Evolutionary conservation across 2,113 vertebrate species (phyloP).

Genomic region (Xenopus laevis): DNA sequence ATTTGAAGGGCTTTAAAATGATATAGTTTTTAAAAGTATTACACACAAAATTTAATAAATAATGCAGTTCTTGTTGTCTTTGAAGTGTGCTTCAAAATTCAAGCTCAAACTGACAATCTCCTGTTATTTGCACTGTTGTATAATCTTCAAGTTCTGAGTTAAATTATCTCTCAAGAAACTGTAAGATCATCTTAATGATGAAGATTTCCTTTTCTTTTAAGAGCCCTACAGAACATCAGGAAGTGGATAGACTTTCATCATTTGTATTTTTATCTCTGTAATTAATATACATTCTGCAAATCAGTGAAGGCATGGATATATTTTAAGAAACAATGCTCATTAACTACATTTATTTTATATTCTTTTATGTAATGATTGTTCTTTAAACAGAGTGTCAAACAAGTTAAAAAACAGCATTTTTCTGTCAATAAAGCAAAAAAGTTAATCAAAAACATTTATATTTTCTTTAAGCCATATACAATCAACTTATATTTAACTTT

Average conservation of each 20-base stretch:
- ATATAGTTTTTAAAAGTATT: too few species aligned
- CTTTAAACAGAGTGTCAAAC: too few species aligned
- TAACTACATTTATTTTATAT: background rate
- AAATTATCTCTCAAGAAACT: slow-evolving; percentile 36
- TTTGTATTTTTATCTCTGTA: slow-evolving; percentile 33
- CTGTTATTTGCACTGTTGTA: slow-evolving; percentile 31
- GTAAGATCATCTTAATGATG: slow-evolving; percentile 33
- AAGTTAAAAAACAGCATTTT: too few species aligned
- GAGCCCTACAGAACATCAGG: slow-evolving; percentile 42
- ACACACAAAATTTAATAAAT: too few species aligned
- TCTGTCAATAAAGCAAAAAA: too few species aligned
- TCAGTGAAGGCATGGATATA: slow-evolving; percentile 1
- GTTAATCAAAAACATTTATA: too few species aligned
- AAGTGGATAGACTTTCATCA: slow-evolving; percentile 27
- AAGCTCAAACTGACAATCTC: slow-evolving; percentile 32
- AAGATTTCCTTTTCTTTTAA: slow-evolving; percentile 33
- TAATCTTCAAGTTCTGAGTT: slow-evolving; percentile 22
- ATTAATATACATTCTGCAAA: slow-evolving; percentile 33
- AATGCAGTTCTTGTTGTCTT: background rate
- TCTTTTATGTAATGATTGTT: too few species aligned
- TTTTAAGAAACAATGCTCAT: slow-evolving; percentile 9
- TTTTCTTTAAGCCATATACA: too few species aligned
- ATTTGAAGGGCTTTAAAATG: too few species aligned
- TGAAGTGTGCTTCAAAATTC: slow-evolving; percentile 32
- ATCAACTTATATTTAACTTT: too few species aligned